Base-by-base conservation (phyloP, 2,113 vertebrate species). In the Thymallus thymallus region DNA sequence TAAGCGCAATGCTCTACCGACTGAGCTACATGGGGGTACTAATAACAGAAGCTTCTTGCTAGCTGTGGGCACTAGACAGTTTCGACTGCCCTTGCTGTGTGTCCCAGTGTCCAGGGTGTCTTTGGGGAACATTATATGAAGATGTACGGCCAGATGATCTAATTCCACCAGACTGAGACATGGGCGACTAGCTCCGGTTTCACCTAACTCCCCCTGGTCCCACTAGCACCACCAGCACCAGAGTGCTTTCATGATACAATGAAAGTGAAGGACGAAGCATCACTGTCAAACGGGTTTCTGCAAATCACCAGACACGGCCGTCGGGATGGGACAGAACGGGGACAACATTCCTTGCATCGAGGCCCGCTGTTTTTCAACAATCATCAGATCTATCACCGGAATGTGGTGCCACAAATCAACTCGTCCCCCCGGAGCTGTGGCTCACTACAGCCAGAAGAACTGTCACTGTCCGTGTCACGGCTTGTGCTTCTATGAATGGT, bases 211-310 rank as follows among this genome's bases (percentile, higher is more conserved):
- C 56, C 56, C n/a, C 7, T 22, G 56, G 18, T 23, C 16, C 81
- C 84, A 64, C 88, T 86, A 85, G 87, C 82, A 80, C 84, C 63
- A 80, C 83, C 79, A 73, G 80, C 82, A 80, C 77, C 22, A 82
- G 9, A 41, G 82, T 82, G 76, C 80, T 82, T 91, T 91, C 87
- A 91, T 88, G 85, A 84, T 3, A 69, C 88, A 85, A 87, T 90
- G 88, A 92, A 90, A 88, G 88, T 88, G 88, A 89, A 85, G 88
- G 87, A 93, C 91, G 85, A 91, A 89, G 86, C 79, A 62, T 63
- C 74, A 77, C 78, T 88, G 85, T 89, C 82, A 84, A 81, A 76
- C 70, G 55, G 76, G 76, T 71, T 51, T 80, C 82, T 68, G 84
- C 87, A 91, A 89, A 91, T 92, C 88, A 89, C 85, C 22, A 12